These are phyloP conservation scores for Aphaenogaster ashmeadi DNA, from an alignment of 1,140 invertebrate genomes.

Conservation along the genomic window DNA sequence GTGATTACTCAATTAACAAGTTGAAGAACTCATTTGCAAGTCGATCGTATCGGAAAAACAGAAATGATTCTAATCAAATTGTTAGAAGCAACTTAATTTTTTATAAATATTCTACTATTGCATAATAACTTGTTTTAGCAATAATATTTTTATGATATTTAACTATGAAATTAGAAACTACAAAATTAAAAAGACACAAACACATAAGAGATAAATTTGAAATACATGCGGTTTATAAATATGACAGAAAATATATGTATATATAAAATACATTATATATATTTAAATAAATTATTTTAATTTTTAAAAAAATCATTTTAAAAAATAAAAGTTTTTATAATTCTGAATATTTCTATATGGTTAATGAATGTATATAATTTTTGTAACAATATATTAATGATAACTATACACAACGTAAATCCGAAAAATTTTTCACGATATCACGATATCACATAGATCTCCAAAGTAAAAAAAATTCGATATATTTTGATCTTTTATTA, in stretches of 20 bases:
- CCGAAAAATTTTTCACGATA: not conserved
- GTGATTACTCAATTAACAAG: constrained; percentile 39
- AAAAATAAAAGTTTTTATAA: not conserved
- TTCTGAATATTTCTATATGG: no score
- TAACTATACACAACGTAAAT: not conserved
- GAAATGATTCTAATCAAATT: not conserved
- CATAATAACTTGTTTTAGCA: not conserved
- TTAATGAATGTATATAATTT: not conserved
- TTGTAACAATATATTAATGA: not conserved
- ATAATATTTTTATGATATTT: not conserved
- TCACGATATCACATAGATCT: not conserved
- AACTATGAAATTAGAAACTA: not conserved
- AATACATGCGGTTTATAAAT: not conserved
- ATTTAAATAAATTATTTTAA: not conserved
- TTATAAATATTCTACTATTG: not conserved
- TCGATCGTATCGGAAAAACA: not conserved
- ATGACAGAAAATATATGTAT: not conserved
- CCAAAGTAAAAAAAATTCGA: not conserved
- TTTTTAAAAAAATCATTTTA: not conserved
- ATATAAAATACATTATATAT: not conserved
- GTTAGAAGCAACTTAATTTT: not conserved
- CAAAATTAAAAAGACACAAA: not conserved
- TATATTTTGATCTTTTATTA: not conserved
- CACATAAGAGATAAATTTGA: not conserved
- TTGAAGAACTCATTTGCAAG: not conserved